phyloP scores from a whole-genome alignment of 2,888 invertebrate genomes.

The Sacculina carcini region DNA sequence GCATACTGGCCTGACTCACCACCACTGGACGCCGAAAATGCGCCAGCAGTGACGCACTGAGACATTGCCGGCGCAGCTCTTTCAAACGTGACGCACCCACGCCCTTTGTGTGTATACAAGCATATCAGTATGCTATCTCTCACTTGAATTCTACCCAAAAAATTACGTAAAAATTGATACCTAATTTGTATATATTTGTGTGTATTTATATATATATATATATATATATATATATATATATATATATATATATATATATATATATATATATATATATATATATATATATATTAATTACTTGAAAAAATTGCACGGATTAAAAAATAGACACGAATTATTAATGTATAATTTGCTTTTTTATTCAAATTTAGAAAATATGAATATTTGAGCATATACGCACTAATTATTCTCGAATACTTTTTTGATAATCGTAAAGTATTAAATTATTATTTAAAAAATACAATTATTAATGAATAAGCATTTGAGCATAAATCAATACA shows the following conservation, averaged over 20 bases:
- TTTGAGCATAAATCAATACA: too few species aligned
- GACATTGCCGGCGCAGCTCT: slow-evolving; percentile 19
- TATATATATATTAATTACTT: not conserved
- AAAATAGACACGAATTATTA: too few species aligned
- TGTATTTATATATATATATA: slow-evolving; percentile 9
- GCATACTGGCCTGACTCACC: slow-evolving; percentile 61
- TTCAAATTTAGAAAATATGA: too few species aligned
- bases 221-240: slow-evolving; percentile 11
- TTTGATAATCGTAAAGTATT: too few species aligned
- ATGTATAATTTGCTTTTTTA: too few species aligned
- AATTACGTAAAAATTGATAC: slow-evolving; percentile 1
- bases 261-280: slow-evolving; percentile 9
- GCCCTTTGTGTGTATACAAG: slow-evolving; percentile 7
- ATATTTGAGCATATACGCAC: too few species aligned
- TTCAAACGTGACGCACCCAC: not conserved
- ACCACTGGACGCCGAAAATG: slow-evolving; percentile 59
- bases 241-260: slow-evolving; percentile 10
- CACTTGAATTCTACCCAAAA: slow-evolving; percentile 3
- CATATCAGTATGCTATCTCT: not conserved
- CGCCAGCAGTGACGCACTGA: slow-evolving; percentile 42
- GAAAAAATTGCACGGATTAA: too few species aligned
- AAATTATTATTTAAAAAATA: too few species aligned
- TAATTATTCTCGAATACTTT: too few species aligned
- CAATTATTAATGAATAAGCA: too few species aligned
- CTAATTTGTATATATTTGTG: slow-evolving; percentile 2